phyloP scores from a whole-genome alignment of 2,797 vertebrate species.

The Myoxocephalus aenaeus region DNA sequence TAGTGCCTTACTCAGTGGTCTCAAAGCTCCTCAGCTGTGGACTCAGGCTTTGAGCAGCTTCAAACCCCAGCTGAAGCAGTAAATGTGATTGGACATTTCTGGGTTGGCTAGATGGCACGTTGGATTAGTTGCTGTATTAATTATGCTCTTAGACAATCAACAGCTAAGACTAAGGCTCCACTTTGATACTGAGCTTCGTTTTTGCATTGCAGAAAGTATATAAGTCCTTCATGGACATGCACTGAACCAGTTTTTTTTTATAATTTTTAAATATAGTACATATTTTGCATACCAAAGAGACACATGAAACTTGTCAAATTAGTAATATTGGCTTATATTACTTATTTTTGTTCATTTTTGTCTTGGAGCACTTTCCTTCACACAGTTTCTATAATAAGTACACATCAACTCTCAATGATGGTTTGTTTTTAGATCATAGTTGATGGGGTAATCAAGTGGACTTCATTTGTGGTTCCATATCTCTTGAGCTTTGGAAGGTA shows the following conservation, averaged over 20 bases:
- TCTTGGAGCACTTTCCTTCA: conserved; percentile 28
- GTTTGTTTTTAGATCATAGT: conserved; percentile 46
- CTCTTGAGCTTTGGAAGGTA: neutral
- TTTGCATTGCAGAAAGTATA: conserved; percentile 51
- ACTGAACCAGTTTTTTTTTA: conserved; percentile 41
- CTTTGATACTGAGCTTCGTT: conserved; percentile 74
- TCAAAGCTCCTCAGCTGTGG: conserved; percentile 72
- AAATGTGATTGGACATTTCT: conserved; percentile 83
- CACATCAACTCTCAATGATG: conserved; percentile 34
- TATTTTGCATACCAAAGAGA: conserved; percentile 73
- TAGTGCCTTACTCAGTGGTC: conserved; percentile 74
- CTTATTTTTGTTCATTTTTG: conserved; percentile 49
- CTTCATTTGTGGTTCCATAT: conserved; percentile 12
- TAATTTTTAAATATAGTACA: conserved; percentile 74
- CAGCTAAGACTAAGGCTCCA: conserved; percentile 75
- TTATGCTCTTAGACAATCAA: conserved; percentile 82
- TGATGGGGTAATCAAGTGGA: conserved; percentile 18
- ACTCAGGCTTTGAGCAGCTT: conserved; percentile 72
- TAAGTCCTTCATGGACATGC: conserved; percentile 61
- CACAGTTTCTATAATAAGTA: conserved; percentile 39
- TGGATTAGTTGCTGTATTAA: conserved; percentile 81
- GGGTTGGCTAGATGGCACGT: conserved; percentile 80
- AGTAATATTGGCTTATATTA: conserved; percentile 59
- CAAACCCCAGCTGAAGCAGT: conserved; percentile 65
- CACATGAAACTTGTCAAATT: conserved; percentile 70